phyloP scores from a whole-genome alignment of 2,113 vertebrate species.

The Nibea coibor region DNA sequence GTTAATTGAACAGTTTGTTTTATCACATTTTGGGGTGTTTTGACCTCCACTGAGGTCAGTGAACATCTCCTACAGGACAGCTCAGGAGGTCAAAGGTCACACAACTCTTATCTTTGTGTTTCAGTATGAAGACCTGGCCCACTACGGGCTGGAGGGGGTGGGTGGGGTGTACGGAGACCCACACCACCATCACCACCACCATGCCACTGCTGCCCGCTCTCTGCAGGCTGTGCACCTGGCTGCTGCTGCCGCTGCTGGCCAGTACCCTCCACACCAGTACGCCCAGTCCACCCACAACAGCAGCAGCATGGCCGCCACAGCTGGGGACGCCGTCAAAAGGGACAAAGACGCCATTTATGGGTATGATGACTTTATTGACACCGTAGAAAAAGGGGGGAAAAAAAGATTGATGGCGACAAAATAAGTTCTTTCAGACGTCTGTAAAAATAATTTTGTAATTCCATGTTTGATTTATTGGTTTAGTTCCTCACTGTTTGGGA shows the following conservation, averaged over 20 bases:
- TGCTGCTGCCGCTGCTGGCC: slow-evolving; percentile 81
- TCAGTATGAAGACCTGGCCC: slow-evolving; percentile 95
- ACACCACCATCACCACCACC: slow-evolving; percentile 74
- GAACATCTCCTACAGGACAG: neutral
- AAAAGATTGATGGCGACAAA: neutral
- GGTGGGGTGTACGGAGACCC: slow-evolving; percentile 92
- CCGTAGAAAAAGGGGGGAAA: neutral
- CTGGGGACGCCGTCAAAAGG: slow-evolving; percentile 92
- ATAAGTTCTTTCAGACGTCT: neutral
- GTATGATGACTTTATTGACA: slow-evolving; percentile 82
- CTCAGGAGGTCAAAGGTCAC: slow-evolving; percentile 48
- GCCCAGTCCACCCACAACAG: slow-evolving; percentile 87
- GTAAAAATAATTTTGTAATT: neutral
- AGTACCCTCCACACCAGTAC: slow-evolving; percentile 90
- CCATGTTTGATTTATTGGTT: neutral
- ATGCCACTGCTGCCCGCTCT: slow-evolving; percentile 79
- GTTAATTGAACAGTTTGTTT: neutral
- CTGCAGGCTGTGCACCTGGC: slow-evolving; percentile 93
- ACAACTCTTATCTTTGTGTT: slow-evolving; percentile 41
- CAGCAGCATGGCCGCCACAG: slow-evolving; percentile 87
- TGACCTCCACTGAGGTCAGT: neutral
- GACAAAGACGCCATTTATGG: slow-evolving; percentile 98
- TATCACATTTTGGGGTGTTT: neutral
- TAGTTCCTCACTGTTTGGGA: neutral
- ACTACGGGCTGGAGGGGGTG: slow-evolving; percentile 93